Conservation (phyloP, 2,113 vertebrate species). For the Lophius piscatorius region DNA sequence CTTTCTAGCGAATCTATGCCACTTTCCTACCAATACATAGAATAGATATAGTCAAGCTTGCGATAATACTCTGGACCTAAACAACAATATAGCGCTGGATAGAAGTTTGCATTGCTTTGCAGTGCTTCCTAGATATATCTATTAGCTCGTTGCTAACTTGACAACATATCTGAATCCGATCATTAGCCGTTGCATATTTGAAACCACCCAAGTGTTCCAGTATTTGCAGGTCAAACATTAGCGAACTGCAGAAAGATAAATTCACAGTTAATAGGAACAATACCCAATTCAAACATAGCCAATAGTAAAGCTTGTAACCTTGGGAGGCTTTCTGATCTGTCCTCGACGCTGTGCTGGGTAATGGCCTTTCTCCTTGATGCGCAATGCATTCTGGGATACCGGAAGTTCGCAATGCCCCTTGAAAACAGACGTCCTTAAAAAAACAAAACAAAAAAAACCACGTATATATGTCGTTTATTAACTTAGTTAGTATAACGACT, state of each 20-base stretch:
- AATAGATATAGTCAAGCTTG: no score
- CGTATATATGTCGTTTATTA: no score
- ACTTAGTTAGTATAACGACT: no score
- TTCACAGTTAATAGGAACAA: background rate
- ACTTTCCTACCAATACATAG: no score
- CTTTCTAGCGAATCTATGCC: no score
- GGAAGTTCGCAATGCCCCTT: background rate
- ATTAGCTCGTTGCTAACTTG: constrained; percentile 17
- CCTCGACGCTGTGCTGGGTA: constrained; percentile 43
- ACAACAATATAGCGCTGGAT: background rate
- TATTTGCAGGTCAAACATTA: accelerated
- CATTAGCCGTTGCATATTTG: background rate
- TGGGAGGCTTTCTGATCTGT: constrained; percentile 29
- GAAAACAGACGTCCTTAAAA: background rate
- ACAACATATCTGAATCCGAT: accelerated
- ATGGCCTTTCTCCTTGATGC: constrained; percentile 14
- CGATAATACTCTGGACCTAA: no score
- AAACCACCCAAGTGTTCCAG: accelerated
- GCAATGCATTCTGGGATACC: constrained; percentile 70
- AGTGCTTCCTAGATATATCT: background rate
- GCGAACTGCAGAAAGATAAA: accelerated
- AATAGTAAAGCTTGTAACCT: constrained; percentile 71
- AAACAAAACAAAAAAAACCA: no score
- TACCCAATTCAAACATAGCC: background rate
- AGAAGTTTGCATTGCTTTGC: background rate